Evolutionary conservation across 2,888 invertebrate genomes (phyloP), one percentile per base, ranked within the genome.

Genomic region (Syrphus vitripennis): DNA sequence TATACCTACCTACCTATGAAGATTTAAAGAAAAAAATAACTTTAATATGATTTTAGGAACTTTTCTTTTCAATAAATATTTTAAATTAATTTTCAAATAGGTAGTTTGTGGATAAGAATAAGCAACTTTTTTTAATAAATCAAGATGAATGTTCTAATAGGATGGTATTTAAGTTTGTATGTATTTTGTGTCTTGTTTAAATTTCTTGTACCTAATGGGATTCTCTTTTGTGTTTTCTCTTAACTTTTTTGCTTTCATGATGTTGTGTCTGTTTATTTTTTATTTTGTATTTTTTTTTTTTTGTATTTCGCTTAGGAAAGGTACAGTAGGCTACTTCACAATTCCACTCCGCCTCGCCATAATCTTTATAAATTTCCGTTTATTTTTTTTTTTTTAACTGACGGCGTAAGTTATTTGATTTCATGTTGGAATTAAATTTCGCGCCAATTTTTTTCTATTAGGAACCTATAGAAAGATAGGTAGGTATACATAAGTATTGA

Each of bases 361-460:
- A 31, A 45, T 65, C 24, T 67, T 63, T 50, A 34, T 50, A 50
- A 67, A 67, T 59, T 83, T 71, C 65, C 21, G 72, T 83, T 59
- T 50, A 19, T 48, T 67, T 76, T 72, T 34, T 61, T 31, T 59
- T 61, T 34, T 76, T 65, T 31, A 75, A 57, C n/a, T 55, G 55
- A 45, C 21, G 61, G 50, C 69, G 61, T 74, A 77, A 70, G 72
- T 67, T 76, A 80, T 84, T 77, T 84, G 80, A 70, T 82, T 86
- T 82, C 48, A 78, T 78, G 74, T 65, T 74, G 78, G 82, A 86
- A 82, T 82, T 70, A 74, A 74, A 82, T 86, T 86, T 86, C 82
- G 77, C 86, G 86, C 86, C 86, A 86, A 86, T 74, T 82, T 86
- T 75, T 84, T 74, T 48, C n/a, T 21, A 29, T 53, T 14, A 40